Conservation (phyloP, 2,888 invertebrate species). For the Acrobasis repandana region DNA sequence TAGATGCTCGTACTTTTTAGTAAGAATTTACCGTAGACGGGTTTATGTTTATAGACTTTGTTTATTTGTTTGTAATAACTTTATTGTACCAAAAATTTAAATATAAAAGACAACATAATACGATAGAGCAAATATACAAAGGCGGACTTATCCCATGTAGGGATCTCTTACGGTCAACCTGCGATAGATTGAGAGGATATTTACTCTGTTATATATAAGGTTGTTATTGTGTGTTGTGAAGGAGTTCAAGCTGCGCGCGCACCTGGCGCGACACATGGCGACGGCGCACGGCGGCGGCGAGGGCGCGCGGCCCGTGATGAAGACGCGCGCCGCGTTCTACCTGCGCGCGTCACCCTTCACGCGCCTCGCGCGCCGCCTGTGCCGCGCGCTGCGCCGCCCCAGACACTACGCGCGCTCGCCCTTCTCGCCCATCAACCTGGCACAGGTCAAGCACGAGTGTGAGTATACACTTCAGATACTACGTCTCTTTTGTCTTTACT, state of each 20-base stretch:
- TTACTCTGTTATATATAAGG: too few relatives aligned
- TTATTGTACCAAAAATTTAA: too few relatives aligned
- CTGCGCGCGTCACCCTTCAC: slow-evolving; percentile 95
- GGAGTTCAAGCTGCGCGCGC: slow-evolving; percentile 97
- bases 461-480: slow-evolving; percentile 49
- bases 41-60: too few relatives aligned
- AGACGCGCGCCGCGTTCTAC: slow-evolving; percentile 98
- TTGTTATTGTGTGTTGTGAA: not conserved
- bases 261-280: slow-evolving; percentile 96
- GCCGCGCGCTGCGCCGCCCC: slow-evolving; percentile 90
- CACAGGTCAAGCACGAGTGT: slow-evolving; percentile 95
- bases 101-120: too few relatives aligned
- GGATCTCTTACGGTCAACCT: too few relatives aligned
- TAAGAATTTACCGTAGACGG: too few relatives aligned
- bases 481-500: too few relatives aligned
- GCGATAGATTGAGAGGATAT: too few relatives aligned
- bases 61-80: too few relatives aligned
- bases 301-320: slow-evolving; percentile 95
- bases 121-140: too few relatives aligned
- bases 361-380: slow-evolving; percentile 93
- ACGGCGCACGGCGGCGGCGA: slow-evolving; percentile 91
- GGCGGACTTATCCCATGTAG: too few relatives aligned
- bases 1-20: too few relatives aligned
- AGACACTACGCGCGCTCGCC: slow-evolving; percentile 95
- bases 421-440: slow-evolving; percentile 88